Percentiles rank a stretch among this genome's conserved stretches.
phyloP scores from a whole-genome alignment of 2,888 invertebrate species.

The Aelia acuminata region DNA sequence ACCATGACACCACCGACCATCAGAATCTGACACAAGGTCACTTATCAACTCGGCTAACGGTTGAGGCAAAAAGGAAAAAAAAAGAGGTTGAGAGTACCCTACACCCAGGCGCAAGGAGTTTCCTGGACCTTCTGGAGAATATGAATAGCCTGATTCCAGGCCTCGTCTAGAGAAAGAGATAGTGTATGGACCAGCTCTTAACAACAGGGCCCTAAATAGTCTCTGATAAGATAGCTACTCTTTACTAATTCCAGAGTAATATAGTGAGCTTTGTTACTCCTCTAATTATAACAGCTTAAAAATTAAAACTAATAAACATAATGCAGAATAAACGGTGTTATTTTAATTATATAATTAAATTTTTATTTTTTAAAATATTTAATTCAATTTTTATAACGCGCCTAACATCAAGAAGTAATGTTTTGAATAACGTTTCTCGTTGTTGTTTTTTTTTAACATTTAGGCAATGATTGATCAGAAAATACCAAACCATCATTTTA shows the following conservation, averaged over 20 bases:
- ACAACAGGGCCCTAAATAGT: neutral
- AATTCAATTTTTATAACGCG: no score
- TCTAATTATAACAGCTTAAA: no score
- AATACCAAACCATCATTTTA: no score
- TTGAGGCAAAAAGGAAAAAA: no score
- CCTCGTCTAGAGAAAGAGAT: neutral
- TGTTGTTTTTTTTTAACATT: no score
- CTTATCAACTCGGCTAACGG: neutral
- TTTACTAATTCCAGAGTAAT: neutral
- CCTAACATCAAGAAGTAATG: no score
- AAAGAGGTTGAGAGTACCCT: neutral
- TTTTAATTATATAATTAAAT: no score
- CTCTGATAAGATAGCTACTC: neutral
- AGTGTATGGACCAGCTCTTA: neutral
- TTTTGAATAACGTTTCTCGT: no score
- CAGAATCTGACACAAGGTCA: slow-evolving; percentile 41
- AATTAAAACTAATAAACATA: no score
- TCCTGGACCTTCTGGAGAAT: neutral
- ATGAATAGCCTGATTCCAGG: neutral
- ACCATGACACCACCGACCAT: neutral
- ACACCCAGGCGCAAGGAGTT: neutral
- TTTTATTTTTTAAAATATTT: no score
- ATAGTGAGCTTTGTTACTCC: neutral
- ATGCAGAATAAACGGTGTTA: no score
- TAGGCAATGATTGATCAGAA: no score